These are phyloP conservation scores for Drosophila miranda DNA, from an alignment of 1,140 invertebrate species.

Conservation along the genomic window DNA sequence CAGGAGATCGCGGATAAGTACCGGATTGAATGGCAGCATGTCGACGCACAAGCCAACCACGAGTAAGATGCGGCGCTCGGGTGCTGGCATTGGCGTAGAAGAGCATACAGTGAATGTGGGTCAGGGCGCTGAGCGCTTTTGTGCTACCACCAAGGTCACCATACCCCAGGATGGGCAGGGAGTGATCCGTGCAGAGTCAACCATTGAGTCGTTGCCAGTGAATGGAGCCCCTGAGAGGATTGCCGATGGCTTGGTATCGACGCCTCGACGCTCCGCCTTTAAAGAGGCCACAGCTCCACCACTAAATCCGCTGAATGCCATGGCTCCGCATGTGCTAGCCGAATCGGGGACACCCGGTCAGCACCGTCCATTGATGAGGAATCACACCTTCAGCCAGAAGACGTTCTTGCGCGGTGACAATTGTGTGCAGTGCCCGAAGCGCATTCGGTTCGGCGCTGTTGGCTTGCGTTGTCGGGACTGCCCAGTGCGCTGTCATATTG, in stretches of 20 bases:
- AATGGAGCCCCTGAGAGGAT: slow-evolving; percentile 21
- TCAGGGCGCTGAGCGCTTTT: slow-evolving; percentile 85
- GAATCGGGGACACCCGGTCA: no score
- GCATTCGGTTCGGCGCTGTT: no score
- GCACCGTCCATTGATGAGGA: no score
- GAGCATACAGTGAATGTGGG: slow-evolving; percentile 78
- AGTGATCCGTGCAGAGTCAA: no score
- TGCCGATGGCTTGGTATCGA: slow-evolving; percentile 41
- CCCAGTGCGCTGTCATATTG: no score
- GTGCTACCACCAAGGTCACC: slow-evolving; percentile 89
- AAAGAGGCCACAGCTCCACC: slow-evolving; percentile 61
- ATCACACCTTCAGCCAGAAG: no score
- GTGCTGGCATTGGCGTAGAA: slow-evolving; percentile 48
- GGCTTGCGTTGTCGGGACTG: no score
- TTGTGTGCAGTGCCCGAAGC: no score
- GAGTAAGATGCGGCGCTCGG: slow-evolving; percentile 45
- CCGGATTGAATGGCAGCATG: slow-evolving; percentile 54
- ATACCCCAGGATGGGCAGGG: slow-evolving; percentile 85
- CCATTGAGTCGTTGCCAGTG: no score
- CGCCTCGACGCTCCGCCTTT: slow-evolving; percentile 58
- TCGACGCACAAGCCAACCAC: slow-evolving; percentile 26
- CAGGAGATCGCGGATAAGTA: slow-evolving; percentile 68
- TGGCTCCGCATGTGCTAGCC: slow-evolving; percentile 38
- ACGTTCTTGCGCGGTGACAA: no score
- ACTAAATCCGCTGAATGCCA: slow-evolving; percentile 60